phyloP scores from a whole-genome alignment of 2,797 vertebrate species.

The Artibeus lituratus region DNA sequence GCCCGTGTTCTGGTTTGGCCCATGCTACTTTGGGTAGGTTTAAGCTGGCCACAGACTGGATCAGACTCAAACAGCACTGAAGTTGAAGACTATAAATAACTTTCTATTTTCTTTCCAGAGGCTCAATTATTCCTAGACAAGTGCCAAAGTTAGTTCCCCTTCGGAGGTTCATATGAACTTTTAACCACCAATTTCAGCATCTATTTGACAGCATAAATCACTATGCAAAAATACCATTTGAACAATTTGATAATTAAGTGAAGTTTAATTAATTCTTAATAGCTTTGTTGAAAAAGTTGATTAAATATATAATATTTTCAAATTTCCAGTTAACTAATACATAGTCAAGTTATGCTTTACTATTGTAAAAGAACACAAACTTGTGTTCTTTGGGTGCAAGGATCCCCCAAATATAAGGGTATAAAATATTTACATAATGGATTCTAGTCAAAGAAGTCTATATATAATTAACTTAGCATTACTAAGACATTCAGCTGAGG shows the following conservation, averaged over 20 bases:
- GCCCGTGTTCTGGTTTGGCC: background rate
- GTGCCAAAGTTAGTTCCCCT: background rate
- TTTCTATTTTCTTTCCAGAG: background rate
- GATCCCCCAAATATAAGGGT: background rate
- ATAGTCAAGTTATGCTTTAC: background rate
- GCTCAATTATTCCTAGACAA: background rate
- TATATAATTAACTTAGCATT: background rate
- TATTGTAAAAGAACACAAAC: background rate
- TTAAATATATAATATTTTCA: background rate
- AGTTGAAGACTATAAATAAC: background rate
- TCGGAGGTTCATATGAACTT: background rate
- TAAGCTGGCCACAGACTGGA: background rate
- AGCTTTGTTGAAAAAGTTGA: background rate
- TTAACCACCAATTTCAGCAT: background rate
- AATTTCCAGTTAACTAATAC: background rate
- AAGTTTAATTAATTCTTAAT: background rate
- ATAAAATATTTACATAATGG: background rate
- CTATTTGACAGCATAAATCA: background rate
- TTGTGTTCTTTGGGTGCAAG: background rate
- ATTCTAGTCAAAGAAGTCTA: background rate
- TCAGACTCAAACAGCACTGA: background rate
- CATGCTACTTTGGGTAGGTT: background rate
- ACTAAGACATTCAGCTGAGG: background rate
- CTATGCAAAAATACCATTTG: background rate
- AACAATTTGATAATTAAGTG: background rate